Evolutionary conservation across 2,888 invertebrate genomes (phyloP).

Genomic region (Sisyra terminalis): DNA sequence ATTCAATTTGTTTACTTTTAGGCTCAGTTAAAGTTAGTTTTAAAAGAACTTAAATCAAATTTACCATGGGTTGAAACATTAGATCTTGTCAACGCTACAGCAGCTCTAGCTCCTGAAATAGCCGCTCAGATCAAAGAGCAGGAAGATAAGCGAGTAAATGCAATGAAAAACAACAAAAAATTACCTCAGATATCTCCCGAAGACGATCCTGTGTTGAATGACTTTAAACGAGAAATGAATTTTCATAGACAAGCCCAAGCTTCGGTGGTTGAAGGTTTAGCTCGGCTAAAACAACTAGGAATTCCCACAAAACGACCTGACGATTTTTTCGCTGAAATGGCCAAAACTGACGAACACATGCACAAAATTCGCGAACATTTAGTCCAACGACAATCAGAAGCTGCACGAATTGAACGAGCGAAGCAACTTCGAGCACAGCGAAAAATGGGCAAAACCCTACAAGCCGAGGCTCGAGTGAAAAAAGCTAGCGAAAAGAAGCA

Average conservation of each 20-base stretch:
- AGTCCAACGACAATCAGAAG: conserved; percentile 66
- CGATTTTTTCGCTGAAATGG: conserved; percentile 99
- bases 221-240: conserved; percentile 79
- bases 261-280: conserved; percentile 67
- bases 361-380: conserved; percentile 77
- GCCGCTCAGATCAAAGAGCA: conserved; percentile 61
- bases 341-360: conserved; percentile 94
- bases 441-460: conserved; percentile 83
- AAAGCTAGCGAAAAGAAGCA: conserved; percentile 83
- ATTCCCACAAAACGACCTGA: conserved; percentile 74
- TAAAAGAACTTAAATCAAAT: conserved; percentile 50
- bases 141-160: conserved; percentile 47
- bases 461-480: conserved; percentile 64
- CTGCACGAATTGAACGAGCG: conserved; percentile 79
- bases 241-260: conserved; percentile 80
- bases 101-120: conserved; percentile 72
- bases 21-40: conserved; percentile 48
- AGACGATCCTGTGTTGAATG: conserved; percentile 71
- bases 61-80: conserved; percentile 77
- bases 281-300: conserved; percentile 54
- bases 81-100: conserved; percentile 59
- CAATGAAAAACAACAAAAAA: conserved; percentile 52
- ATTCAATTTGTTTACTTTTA: conserved; percentile 16
- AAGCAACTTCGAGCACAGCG: conserved; percentile 77
- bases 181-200: conserved; percentile 41